These are phyloP conservation scores for Apamea sordens DNA, from an alignment of 2,888 invertebrate species.

Conservation along the genomic window DNA sequence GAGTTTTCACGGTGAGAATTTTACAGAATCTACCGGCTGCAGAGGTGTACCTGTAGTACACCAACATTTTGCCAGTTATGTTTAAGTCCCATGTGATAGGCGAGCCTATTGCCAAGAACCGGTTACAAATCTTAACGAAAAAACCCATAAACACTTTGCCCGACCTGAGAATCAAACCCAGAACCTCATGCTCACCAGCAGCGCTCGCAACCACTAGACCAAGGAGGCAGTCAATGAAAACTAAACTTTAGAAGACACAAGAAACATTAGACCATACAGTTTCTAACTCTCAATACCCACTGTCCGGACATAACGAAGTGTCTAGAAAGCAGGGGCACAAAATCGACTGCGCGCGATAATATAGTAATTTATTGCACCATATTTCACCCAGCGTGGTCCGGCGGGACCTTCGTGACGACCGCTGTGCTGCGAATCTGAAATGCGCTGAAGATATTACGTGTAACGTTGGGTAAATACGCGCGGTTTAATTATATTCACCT, in stretches of 20 bases:
- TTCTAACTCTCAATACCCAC: conserved; percentile 39
- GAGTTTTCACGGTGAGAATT: too few relatives aligned
- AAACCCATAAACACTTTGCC: neutral
- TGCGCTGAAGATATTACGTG: conserved; percentile 45
- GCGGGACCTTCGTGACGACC: conserved; percentile 76
- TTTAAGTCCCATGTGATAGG: neutral
- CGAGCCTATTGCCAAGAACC: neutral
- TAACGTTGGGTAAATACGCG: conserved; percentile 14
- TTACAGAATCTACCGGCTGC: too few relatives aligned
- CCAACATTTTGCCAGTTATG: too few relatives aligned
- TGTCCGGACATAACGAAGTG: conserved; percentile 51
- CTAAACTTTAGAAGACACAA: conserved; percentile 1
- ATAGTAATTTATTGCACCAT: conserved; percentile 82
- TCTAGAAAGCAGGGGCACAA: conserved; percentile 61
- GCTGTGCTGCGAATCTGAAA: conserved; percentile 60
- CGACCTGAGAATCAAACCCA: neutral
- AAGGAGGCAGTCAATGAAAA: neutral
- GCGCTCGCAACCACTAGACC: neutral
- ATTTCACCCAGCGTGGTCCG: conserved; percentile 77
- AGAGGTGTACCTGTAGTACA: too few relatives aligned
- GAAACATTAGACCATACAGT: conserved; percentile 21
- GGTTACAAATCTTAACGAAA: neutral
- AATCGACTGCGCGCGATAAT: conserved; percentile 79
- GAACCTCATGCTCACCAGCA: too few relatives aligned
- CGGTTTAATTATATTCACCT: conserved; percentile 26